Evolutionary conservation across 2,797 vertebrate species (phyloP).

Genomic region (Melopsittacus undulatus): DNA sequence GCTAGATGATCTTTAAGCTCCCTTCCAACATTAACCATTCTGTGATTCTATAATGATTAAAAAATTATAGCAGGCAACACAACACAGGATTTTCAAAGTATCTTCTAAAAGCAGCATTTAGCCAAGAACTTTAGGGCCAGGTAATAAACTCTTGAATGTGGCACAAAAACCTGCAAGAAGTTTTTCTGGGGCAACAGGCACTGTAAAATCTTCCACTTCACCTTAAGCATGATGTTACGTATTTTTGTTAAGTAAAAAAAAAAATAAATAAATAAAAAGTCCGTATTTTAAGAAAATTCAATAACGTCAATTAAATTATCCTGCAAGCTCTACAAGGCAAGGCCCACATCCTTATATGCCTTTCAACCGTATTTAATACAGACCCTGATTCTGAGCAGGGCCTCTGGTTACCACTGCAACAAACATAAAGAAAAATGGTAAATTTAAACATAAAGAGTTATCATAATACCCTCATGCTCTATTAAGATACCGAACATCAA

Average conservation of each 20-base stretch:
- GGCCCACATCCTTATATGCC: not conserved
- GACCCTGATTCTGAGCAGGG: not conserved
- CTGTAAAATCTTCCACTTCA: slow-evolving; percentile 31
- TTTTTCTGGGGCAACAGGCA: slow-evolving; percentile 11
- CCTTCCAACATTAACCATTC: not conserved
- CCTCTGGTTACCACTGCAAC: not conserved
- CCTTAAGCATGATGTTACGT: not conserved
- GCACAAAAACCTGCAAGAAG: not conserved
- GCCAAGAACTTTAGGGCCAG: not conserved
- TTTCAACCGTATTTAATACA: not conserved
- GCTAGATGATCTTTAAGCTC: not conserved
- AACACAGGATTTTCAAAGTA: not conserved
- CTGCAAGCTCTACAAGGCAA: not conserved
- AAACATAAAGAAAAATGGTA: not conserved
- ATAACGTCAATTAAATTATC: not conserved
- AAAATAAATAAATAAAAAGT: slow-evolving; percentile 17
- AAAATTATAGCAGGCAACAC: not conserved
- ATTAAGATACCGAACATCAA: slow-evolving; percentile 14
- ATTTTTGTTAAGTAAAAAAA: slow-evolving; percentile 4
- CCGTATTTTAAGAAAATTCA: slow-evolving; percentile 11
- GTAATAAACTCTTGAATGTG: not conserved
- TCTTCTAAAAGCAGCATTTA: not conserved
- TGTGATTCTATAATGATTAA: not conserved
- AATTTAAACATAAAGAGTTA: not conserved
- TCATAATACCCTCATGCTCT: not conserved